Base-by-base conservation (phyloP, 2,797 vertebrate genomes). In the Mormyrops attenuatus region DNA sequence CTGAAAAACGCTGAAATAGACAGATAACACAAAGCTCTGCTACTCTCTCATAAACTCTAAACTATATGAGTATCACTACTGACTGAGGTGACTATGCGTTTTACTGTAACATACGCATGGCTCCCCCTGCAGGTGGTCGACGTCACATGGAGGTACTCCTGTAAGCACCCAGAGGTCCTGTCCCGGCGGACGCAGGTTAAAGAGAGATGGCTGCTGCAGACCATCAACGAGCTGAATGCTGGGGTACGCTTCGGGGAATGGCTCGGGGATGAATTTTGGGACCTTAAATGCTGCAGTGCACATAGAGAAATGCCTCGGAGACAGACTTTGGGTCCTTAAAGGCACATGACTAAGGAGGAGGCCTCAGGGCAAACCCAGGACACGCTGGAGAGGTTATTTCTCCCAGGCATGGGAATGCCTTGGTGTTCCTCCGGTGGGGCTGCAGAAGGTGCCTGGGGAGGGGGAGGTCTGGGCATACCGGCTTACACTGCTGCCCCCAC, bases 111-210 rank as follows among this genome's bases (percentile, higher is more conserved):
- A 7, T 2, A 41, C 7, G 73, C 3, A 8, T 22, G 82, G n/a
- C 13, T 47, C 9, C 82, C 44, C 44, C 9, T 52, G 89, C 92
- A 99, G 98, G 96, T 99, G 92, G 97, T 99, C 69, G 99, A 99
- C 92, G 98, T 99, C 86, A 99, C 97, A 1, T 99, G 99, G 99
- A 96, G 98, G 92, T 99, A 99, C 92, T 99, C 98, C 92, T 98
- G 97, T 94, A 98, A 97, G 91, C 98, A 99, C 90, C 92, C 96
- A 82, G 98, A 99, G 66, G 96, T 99, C 17, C 94, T 98, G 55
- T 93, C 96, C 0, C 97, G 98, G 92, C 97, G 99, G 92, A 98
- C 95, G 15, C 92, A 92, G 3, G 95, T 98, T 90, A 95, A 96
- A 69, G 99, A 99, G 95, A 95, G 96, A 6, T 96, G 95, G 73